Conservation (phyloP, 2,888 invertebrate species). For the Deilephila porcellus region DNA sequence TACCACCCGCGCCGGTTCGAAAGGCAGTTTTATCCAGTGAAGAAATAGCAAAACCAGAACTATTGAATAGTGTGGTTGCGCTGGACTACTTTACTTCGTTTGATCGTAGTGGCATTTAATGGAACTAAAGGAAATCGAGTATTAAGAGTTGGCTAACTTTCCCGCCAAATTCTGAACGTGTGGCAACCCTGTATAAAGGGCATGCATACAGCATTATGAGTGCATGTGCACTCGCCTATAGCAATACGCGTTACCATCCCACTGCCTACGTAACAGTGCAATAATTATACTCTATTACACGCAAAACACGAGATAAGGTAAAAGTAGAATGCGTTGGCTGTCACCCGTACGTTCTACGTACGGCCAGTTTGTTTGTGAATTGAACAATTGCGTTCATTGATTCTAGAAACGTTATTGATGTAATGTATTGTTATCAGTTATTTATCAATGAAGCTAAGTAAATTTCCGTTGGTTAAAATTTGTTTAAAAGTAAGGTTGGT, state of each 20-base stretch:
- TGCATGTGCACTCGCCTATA: not conserved
- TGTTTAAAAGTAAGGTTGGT: not conserved
- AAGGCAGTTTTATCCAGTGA: too few species aligned
- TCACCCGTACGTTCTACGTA: not conserved
- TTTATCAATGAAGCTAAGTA: not conserved
- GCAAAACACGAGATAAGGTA: constrained; percentile 17
- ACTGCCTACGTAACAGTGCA: not conserved
- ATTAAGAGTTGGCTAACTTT: too few species aligned
- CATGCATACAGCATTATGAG: not conserved
- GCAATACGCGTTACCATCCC: constrained; percentile 9
- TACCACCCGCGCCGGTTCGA: too few species aligned
- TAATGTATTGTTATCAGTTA: not conserved
- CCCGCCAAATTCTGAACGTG: not conserved
- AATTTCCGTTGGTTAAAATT: not conserved
- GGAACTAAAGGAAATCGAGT: too few species aligned
- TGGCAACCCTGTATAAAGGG: not conserved
- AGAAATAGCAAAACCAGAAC: too few species aligned
- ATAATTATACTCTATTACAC: not conserved
- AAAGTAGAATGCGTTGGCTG: not conserved
- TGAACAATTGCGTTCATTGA: not conserved
- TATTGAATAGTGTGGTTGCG: too few species aligned
- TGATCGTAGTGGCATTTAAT: too few species aligned
- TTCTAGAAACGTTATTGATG: not conserved
- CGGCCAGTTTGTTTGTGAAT: not conserved
- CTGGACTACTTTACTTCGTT: too few species aligned